Percentiles rank a stretch among this genome's conserved stretches.
phyloP scores from a whole-genome alignment of 2,888 invertebrate genomes.

The Lasioglossum villosulum region DNA sequence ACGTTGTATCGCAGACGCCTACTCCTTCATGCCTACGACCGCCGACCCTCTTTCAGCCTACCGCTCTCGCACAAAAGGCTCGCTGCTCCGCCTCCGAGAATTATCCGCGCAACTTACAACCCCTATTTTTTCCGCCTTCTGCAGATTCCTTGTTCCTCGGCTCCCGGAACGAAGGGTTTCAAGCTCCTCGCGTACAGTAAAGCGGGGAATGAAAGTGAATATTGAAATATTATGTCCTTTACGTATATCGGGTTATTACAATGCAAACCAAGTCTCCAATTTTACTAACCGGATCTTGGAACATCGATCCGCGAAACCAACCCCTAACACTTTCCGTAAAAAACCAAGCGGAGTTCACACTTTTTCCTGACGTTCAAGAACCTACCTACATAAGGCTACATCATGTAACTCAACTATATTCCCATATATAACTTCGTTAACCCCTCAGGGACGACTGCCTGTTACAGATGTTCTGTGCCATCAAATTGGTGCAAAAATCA shows the following conservation, averaged over 20 bases:
- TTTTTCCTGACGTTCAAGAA: not conserved
- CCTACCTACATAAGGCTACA: not conserved
- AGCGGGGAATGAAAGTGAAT: conserved; percentile 70
- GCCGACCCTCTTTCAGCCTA: conserved; percentile 63
- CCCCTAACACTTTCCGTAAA: not conserved
- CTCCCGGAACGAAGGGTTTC: conserved; percentile 40
- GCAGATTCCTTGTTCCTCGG: conserved; percentile 61
- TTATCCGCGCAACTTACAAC: conserved; percentile 78
- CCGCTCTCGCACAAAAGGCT: conserved; percentile 66
- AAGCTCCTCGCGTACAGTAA: conserved; percentile 43
- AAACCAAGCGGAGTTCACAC: not conserved
- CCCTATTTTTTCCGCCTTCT: conserved; percentile 73
- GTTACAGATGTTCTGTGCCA: too few species aligned
- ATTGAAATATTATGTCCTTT: conserved; percentile 73
- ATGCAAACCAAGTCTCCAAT: not conserved
- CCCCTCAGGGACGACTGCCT: too few species aligned
- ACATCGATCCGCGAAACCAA: not conserved
- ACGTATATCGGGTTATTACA: not conserved
- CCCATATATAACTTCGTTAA: too few species aligned
- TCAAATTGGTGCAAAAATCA: too few species aligned
- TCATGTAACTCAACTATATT: not conserved
- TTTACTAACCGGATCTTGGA: not conserved
- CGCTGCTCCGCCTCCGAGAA: conserved; percentile 71
- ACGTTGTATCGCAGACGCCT: conserved; percentile 76
- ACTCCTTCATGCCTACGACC: conserved; percentile 52